Base-by-base conservation (phyloP, 1,140 invertebrate genomes). In the Anthonomus grandis region DNA sequence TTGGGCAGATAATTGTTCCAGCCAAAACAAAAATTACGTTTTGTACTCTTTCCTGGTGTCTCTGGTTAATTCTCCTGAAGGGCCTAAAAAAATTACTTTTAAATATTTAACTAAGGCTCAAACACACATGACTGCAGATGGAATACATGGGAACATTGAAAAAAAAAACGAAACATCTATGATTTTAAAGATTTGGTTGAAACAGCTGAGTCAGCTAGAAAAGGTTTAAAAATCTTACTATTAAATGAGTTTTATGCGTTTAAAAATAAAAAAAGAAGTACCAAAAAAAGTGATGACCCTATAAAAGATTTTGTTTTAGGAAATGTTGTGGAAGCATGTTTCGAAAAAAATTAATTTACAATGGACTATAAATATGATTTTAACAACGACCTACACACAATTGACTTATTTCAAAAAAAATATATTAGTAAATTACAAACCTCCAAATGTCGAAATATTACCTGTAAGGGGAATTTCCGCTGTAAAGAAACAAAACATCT, bases 351-450 rank as follows among this genome's bases (percentile, higher is more conserved):
- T 2, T 13, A 15, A 12, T 5, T 15, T 18, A 42, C 15, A 12
- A 13, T 42, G 2, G 19, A 42, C 10, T 42, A 42, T 15, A 42
- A 42, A 42, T 18, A 42, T 15, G 39, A 42, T 42, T 42, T 42
- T 15, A 19, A 42, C 12, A 18, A 42, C 19, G 10, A 4, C 17
- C 17, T 13, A 13, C 15, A 5, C 12, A 21, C 15, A 42, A 18
- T 42, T 42, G 17, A 42, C 39, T 42, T 42, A 10, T 21, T 42
- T 12, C 39, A 42, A 42, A 42, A 42, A 39, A 42, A 42, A 31
- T n/a, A n/a, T n/a, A n/a, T n/a, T n/a, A n/a, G n/a, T n/a, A n/a
- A n/a, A n/a, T n/a, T n/a, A n/a, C n/a, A n/a, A n/a, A n/a, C n/a
- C n/a, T n/a, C n/a, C n/a, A 31, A 31, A 8, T n/a, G 27, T 8